A percentile compares a stretch with the other conserved stretches of the same genome.
These are phyloP conservation scores for Monoplex corrugatus DNA, from an alignment of 2,888 invertebrate species.

Conservation along the genomic window DNA sequence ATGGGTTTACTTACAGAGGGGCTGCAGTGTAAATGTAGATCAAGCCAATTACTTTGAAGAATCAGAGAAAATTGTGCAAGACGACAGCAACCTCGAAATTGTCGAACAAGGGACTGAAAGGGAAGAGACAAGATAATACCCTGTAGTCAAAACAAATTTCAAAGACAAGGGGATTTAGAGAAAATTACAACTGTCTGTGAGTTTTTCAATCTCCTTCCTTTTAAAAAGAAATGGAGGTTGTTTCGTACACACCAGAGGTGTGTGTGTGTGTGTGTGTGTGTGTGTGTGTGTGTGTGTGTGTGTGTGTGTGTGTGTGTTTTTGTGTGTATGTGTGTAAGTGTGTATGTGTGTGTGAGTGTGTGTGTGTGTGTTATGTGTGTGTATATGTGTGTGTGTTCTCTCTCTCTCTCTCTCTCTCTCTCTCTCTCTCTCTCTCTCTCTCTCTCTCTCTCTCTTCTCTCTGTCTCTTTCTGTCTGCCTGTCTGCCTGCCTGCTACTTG, in stretches of 20 bases:
- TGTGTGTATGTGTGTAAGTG: too few relatives aligned
- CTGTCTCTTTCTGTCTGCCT: too few relatives aligned
- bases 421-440: too few relatives aligned
- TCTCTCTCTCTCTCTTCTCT: too few relatives aligned
- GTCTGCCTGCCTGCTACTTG: too few relatives aligned
- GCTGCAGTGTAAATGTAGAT: background rate
- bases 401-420: too few relatives aligned
- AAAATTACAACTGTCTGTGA: background rate
- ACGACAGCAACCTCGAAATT: background rate
- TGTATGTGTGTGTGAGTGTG: too few relatives aligned
- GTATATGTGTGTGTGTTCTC: too few relatives aligned
- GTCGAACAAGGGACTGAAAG: background rate
- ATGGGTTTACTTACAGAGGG: background rate
- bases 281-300: conserved; percentile 19
- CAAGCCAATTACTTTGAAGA: background rate
- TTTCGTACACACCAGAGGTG: background rate
- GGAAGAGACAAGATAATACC: background rate
- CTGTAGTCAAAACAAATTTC: background rate
- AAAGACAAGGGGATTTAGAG: background rate
- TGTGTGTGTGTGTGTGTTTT: background rate
- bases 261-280: conserved; percentile 5
- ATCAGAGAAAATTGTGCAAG: background rate
- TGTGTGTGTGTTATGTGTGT: too few relatives aligned
- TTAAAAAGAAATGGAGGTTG: background rate
- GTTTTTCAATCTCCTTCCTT: background rate